A percentile compares a stretch with the other conserved stretches of the same genome.
These are phyloP conservation scores for Ceratina calcarata DNA, from an alignment of 1,140 invertebrate genomes.

Conservation along the genomic window DNA sequence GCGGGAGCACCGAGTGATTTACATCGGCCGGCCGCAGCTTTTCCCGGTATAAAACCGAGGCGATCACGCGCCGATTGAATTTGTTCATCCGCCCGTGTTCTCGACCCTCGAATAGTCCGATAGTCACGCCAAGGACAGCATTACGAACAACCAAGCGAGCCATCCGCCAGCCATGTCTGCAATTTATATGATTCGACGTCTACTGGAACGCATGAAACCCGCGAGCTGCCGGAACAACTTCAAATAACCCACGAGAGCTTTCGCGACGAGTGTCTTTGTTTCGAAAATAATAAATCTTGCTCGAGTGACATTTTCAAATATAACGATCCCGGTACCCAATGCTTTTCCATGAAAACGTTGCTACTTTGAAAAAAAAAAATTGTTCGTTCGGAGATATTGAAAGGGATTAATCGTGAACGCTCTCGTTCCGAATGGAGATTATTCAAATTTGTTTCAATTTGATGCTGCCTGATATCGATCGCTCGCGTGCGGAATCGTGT, in stretches of 20 bases:
- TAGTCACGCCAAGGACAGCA: constrained; percentile 6
- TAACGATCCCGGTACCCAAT: too few species aligned
- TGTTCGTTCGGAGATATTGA: too few species aligned
- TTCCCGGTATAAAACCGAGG: constrained; percentile 7
- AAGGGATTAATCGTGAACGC: too few species aligned
- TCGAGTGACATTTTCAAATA: too few species aligned
- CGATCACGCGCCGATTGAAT: constrained; percentile 31
- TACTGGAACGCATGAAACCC: background rate
- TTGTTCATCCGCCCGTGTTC: constrained; percentile 10
- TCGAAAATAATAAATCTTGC: background rate
- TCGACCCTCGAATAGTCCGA: background rate
- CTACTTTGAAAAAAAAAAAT: too few species aligned
- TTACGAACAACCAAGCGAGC: constrained; percentile 1
- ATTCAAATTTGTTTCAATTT: too few species aligned
- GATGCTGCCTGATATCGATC: background rate
- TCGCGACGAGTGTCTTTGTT: background rate
- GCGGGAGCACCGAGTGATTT: constrained; percentile 13
- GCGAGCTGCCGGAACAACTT: constrained; percentile 3
- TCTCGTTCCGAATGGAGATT: too few species aligned
- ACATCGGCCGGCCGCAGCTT: background rate
- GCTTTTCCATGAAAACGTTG: too few species aligned
- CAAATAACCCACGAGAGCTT: background rate
- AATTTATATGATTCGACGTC: constrained; percentile 31
- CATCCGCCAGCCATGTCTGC: background rate
- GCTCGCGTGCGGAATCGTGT: background rate